Evolutionary conservation across 92 coral and sea anemone species (phyloP), one percentile per base, ranked within the genome.

Genomic region (Phenganax marumi): DNA sequence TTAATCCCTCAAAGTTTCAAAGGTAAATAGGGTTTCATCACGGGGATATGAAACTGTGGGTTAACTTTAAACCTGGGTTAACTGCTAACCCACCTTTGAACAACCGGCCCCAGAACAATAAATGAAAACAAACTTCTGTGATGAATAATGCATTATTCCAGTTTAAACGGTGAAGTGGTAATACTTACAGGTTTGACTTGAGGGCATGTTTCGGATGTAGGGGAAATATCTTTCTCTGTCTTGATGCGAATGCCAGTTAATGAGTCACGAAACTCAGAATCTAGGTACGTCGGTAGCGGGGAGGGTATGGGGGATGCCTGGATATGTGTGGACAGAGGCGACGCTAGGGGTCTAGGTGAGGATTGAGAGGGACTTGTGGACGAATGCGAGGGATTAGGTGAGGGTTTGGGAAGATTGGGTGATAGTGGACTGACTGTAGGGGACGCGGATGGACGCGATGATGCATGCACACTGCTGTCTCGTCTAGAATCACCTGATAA

Each of bases 291-390:
- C 25, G 81, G 64, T 39, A 62, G 33, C 21, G 83, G 83, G 26
- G 83, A 61, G 19, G 83, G 73, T 48, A 62, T 13, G 52, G 83
- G 83, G 47, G 83, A 62, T 10, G 72, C 51, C 23, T 65, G 39
- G 21, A 47, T 12, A 60, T 55, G 57, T 25, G 63, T 54, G 60
- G 83, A 62, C 18, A 43, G 43, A 12, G 83, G 83, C 4, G 83
- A 78, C 17, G 47, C 21, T 78, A 12, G 72, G 39, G 83, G 83
- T 18, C 68, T 60, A 50, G 83, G 83, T 14, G 83, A 78, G 51
- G 52, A 65, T 47, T 78, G 83, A 8, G 83, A 50, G 72, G 83
- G 83, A 50, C 83, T 78, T 26, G n/a, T 49, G 24, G 81, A 77
- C 17, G 69, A 53, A 12, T 77, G 70, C 12, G 83, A 62, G 26